Conservation (phyloP, 2,888 invertebrate species). For the Andrena fulva region DNA sequence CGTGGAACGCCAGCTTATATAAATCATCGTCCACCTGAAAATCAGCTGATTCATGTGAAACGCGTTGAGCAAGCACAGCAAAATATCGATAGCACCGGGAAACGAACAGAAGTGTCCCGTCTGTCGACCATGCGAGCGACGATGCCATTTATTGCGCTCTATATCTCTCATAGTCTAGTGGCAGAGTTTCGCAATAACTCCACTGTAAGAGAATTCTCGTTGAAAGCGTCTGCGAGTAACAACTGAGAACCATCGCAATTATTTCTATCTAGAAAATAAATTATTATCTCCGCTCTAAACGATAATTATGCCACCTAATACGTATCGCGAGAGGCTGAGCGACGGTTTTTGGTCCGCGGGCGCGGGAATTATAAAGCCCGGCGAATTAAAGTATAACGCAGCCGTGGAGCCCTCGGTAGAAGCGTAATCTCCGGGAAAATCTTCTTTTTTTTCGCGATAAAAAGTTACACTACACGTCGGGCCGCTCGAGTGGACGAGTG, state of each 20-base stretch:
- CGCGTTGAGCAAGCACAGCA: conserved; percentile 34
- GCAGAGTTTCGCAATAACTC: no score
- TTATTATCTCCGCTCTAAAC: no score
- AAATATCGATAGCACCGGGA: conserved; percentile 9
- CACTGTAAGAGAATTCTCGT: no score
- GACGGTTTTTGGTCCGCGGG: background rate
- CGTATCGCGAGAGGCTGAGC: background rate
- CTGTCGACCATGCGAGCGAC: conserved; percentile 9
- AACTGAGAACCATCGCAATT: no score
- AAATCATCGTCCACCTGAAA: conserved; percentile 37
- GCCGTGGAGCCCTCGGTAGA: conserved; percentile 1
- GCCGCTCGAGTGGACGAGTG: conserved; percentile 22
- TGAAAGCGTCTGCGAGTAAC: no score
- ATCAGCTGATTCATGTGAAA: conserved; percentile 55
- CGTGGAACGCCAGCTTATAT: conserved; percentile 17
- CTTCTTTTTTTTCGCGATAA: conserved; percentile 37
- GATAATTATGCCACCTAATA: no score
- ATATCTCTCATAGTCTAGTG: no score
- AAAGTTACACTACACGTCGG: conserved; percentile 24
- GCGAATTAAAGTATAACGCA: conserved; percentile 42
- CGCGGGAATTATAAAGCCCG: conserved; percentile 28
- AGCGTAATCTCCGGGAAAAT: conserved; percentile 43
- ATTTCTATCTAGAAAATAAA: no score
- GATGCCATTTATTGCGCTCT: conserved; percentile 21
- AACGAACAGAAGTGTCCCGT: conserved; percentile 18